Evolutionary conservation across 2,113 vertebrate species (phyloP).

Genomic region (Phylloscopus whistleri): DNA sequence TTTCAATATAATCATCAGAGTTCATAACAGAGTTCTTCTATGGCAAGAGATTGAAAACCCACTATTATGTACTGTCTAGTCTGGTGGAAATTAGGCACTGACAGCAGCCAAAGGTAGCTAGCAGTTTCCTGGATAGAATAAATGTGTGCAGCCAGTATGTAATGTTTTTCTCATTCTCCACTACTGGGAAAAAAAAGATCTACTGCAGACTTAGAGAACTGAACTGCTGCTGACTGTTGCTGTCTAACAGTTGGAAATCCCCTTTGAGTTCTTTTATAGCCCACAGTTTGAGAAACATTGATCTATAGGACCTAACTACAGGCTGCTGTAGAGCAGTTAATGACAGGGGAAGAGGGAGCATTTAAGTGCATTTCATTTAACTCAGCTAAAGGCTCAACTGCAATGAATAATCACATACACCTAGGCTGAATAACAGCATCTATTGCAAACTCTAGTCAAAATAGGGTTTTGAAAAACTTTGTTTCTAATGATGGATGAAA

Average conservation of each 20-base stretch:
- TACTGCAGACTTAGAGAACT: neutral
- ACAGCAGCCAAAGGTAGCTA: neutral
- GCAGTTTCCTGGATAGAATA: neutral
- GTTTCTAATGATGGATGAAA: neutral
- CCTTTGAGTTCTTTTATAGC: slow-evolving; percentile 16
- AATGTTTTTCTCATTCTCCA: neutral
- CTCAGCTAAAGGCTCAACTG: neutral
- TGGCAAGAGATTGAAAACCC: neutral
- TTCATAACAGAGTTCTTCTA: neutral
- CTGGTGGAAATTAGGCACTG: neutral
- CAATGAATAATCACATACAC: slow-evolving; percentile 19
- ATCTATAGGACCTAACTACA: slow-evolving; percentile 8
- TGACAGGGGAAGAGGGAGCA: neutral
- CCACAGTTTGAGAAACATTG: slow-evolving; percentile 15
- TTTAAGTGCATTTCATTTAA: slow-evolving; percentile 39
- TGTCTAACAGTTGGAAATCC: neutral
- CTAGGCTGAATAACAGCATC: neutral
- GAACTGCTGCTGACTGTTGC: slow-evolving; percentile 17
- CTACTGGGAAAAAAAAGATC: neutral
- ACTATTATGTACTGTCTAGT: neutral
- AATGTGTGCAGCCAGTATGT: neutral
- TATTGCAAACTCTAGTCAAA: slow-evolving; percentile 19
- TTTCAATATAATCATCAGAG: neutral
- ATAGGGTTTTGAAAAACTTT: slow-evolving; percentile 11
- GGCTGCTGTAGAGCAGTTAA: neutral